Percentiles rank a stretch among this genome's conserved stretches.
Conservation (phyloP, 2,797 vertebrate species). For the Nyctibius grandis region DNA sequence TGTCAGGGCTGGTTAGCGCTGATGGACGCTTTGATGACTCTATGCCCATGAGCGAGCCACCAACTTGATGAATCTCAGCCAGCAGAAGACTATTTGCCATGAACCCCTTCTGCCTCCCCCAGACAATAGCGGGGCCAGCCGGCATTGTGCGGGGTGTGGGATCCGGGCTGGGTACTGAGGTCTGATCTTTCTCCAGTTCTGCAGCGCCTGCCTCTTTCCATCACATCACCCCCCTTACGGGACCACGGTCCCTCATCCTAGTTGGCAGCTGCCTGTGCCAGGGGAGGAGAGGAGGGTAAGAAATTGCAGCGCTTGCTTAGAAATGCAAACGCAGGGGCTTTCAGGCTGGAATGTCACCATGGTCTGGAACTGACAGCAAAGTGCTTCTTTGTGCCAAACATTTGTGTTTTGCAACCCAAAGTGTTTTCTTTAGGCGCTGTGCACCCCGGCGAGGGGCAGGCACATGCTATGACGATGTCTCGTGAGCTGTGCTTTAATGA, state of each 20-base stretch:
- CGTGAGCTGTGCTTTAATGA: not conserved
- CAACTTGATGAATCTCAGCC: not conserved
- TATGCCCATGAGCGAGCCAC: not conserved
- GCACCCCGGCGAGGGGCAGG: not conserved
- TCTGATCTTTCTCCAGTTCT: not conserved
- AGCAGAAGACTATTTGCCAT: not conserved
- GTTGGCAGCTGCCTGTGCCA: not conserved
- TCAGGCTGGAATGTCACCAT: not conserved
- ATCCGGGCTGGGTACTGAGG: fast-evolving
- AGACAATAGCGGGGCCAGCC: not conserved
- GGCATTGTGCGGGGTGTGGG: not conserved
- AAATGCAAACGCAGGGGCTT: not conserved
- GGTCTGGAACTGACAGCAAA: not conserved
- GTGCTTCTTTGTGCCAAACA: not conserved
- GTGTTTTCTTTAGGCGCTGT: not conserved
- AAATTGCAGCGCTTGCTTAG: not conserved
- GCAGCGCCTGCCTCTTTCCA: not conserved
- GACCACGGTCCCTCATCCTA: not conserved
- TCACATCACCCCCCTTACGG: not conserved
- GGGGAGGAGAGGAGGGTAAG: not conserved
- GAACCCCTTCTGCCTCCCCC: not conserved
- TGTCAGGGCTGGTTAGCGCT: not conserved
- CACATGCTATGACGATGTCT: not conserved
- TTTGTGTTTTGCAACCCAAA: not conserved
- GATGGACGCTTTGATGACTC: slow-evolving; percentile 10